Evolutionary conservation across 1,140 invertebrate species (phyloP).

Genomic region (Drosophila seguyi): DNA sequence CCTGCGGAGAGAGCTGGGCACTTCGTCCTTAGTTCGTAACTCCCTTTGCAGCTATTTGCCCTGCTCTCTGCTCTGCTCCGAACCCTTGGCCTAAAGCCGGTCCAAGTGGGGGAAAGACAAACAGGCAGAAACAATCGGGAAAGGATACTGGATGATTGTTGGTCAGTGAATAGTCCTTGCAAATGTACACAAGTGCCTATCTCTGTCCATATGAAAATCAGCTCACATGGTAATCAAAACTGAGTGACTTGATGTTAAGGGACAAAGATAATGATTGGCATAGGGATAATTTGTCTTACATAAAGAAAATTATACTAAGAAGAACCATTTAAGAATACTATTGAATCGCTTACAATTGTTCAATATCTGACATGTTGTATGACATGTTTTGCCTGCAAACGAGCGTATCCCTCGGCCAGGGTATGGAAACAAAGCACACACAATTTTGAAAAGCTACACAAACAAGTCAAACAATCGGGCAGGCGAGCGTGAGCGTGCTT

Average conservation of each 20-base stretch:
- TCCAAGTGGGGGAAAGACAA: slow-evolving; percentile 45
- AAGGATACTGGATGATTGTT: slow-evolving; percentile 13
- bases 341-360: not conserved
- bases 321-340: not conserved
- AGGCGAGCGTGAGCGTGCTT: slow-evolving; percentile 62
- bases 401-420: slow-evolving; percentile 10
- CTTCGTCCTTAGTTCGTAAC: slow-evolving; percentile 2
- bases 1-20: slow-evolving; percentile 25
- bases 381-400: not conserved
- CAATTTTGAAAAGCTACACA: slow-evolving; percentile 60
- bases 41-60: slow-evolving; percentile 41
- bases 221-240: slow-evolving; percentile 18
- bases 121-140: slow-evolving; percentile 20
- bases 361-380: slow-evolving; percentile 4
- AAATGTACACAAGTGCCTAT: slow-evolving; percentile 9
- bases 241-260: not conserved
- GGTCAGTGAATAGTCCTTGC: slow-evolving; percentile 10
- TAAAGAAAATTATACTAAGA: no score
- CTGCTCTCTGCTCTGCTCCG: not conserved
- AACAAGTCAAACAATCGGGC: slow-evolving; percentile 40
- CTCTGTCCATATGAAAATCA: slow-evolving; percentile 4
- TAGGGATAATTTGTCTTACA: not conserved
- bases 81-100: slow-evolving; percentile 19
- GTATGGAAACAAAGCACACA: slow-evolving; percentile 56
- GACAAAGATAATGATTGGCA: not conserved